Base-by-base conservation (phyloP, 23 tunicate species). In the Aplidium turbinatum region DNA sequence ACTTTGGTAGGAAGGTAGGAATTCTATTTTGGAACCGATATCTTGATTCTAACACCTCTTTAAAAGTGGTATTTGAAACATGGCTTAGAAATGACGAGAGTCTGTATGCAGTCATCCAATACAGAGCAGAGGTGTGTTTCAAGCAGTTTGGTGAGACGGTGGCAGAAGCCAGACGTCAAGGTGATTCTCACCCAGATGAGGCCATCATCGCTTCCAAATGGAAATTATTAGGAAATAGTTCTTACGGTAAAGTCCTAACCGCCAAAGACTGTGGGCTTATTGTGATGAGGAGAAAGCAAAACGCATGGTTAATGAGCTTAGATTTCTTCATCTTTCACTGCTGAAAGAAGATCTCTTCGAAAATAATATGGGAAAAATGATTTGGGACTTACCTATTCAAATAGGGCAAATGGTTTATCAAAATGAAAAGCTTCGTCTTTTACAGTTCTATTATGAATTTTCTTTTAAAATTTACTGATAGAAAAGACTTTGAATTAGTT, bases 321-420 rank as follows among this genome's bases (percentile, higher is more conserved):
- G 13, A 11, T 42, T 9, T 42, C 13, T 42, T 16, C 11, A 42
- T 11, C 13, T 42, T 11, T 9, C 11, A 9, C 50, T 9, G 50
- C 11, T 42, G 13, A 16, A 42, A 9, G 50, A 42, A 16, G 50
- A 42, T 42, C 16, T 42, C 13, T 42, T 9, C 16, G 50, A 42
- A 16, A 16, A 9, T 11, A 42, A 11, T 9, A 42, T 42, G 50
- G 16, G 16, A 16, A 42, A 16, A 9, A 16, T 42, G 50, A 42
- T 42, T 42, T 42, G 50, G 50, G 50, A 65, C 23, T 26, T 35
- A 36, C 50, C 72, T 11, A 35, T 65, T 18, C 72, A 65, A 21
- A 38, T 65, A 6, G 72, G 72, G 3, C 3, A 36, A 16, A 35
- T 11, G 9, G 48, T 65, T 2, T 65, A 65, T 21, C 18, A 36